Percentiles rank a stretch among this genome's conserved stretches.
These are phyloP conservation scores for Lymantria dispar DNA, from an alignment of 2,888 invertebrate genomes.

Conservation along the genomic window DNA sequence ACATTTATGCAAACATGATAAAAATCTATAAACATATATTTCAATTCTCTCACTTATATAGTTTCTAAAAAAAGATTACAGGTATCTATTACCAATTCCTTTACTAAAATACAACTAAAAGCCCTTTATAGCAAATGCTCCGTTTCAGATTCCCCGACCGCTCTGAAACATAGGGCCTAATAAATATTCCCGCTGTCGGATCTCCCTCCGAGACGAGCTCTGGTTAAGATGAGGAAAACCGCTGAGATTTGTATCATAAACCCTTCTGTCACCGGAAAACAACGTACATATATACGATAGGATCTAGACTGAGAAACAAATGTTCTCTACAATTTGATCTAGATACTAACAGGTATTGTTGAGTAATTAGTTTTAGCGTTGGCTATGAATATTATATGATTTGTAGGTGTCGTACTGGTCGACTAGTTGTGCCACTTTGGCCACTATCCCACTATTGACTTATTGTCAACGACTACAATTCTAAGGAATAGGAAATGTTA, in stretches of 20 bases:
- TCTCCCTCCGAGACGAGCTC: constrained; percentile 40
- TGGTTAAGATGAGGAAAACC: constrained; percentile 51
- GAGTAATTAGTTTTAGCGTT: no score
- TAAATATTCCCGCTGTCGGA: constrained; percentile 57
- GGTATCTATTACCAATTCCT: constrained; percentile 22
- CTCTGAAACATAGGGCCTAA: constrained; percentile 49
- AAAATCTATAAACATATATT: no score
- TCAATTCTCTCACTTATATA: no score
- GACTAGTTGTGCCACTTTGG: no score
- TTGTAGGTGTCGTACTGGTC: no score
- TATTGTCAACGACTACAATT: no score
- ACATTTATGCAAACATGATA: no score
- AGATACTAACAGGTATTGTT: no score
- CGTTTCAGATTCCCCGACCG: constrained; percentile 37
- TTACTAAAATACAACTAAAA: constrained; percentile 32
- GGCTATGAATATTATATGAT: no score
- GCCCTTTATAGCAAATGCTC: constrained; percentile 27
- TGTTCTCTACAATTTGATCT: constrained; percentile 20
- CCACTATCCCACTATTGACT: no score
- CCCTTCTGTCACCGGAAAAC: constrained; percentile 54
- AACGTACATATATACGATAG: constrained; percentile 38
- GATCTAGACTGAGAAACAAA: constrained; percentile 27
- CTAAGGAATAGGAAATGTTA: no score
- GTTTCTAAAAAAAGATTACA: constrained; percentile 8
- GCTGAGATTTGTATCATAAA: constrained; percentile 59